Evolutionary conservation across 2,113 vertebrate genomes (phyloP).

Genomic region (Amphiprion ocellaris): DNA sequence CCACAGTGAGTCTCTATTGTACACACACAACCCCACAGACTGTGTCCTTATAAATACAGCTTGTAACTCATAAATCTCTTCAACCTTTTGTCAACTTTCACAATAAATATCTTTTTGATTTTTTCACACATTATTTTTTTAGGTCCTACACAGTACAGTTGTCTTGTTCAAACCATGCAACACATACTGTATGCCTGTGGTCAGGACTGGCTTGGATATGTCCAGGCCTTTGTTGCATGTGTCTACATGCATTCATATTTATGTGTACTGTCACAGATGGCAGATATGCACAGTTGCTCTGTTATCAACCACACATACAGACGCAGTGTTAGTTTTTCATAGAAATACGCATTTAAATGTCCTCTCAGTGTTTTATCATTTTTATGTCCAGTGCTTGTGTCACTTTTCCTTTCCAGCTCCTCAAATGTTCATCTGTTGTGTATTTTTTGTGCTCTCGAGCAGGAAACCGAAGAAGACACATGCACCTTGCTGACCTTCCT

Average conservation of each 20-base stretch:
- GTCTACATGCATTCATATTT: constrained; percentile 60
- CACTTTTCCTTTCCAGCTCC: constrained; percentile 30
- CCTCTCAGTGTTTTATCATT: constrained; percentile 31
- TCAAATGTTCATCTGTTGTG: constrained; percentile 18
- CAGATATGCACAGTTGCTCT: constrained; percentile 21
- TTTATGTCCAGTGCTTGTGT: constrained; percentile 45
- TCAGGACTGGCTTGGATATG: constrained; percentile 13
- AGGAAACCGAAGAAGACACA: neutral
- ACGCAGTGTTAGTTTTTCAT: neutral
- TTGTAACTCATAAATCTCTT: constrained; percentile 6
- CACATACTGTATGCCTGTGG: constrained; percentile 38
- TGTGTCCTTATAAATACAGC: constrained; percentile 20
- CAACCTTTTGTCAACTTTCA: neutral
- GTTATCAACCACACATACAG: constrained; percentile 18
- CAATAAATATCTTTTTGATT: neutral
- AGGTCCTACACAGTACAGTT: constrained; percentile 23
- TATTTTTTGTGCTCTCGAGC: neutral
- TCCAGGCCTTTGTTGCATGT: constrained; percentile 56
- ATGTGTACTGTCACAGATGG: constrained; percentile 38
- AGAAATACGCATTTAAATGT: constrained; percentile 40
- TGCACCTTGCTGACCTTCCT: neutral
- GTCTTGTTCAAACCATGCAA: constrained; percentile 68
- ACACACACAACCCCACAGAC: constrained; percentile 16
- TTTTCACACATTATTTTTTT: constrained; percentile 14
- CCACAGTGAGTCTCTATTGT: constrained; percentile 37